These are phyloP conservation scores for Scolopax mira DNA, from an alignment of 2,113 vertebrate genomes.

Conservation along the genomic window DNA sequence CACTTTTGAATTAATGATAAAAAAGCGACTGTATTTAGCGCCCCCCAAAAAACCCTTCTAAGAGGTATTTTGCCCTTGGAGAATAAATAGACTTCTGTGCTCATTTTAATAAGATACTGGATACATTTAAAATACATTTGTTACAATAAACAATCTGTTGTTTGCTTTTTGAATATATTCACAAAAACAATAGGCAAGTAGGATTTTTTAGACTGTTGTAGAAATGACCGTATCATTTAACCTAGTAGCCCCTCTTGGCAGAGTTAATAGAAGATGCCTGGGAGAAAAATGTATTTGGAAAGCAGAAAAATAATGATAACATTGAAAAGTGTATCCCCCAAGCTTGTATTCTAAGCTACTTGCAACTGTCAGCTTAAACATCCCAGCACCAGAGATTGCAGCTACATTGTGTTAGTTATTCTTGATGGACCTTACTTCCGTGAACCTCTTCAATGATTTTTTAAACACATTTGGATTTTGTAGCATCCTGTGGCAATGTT, in stretches of 20 bases:
- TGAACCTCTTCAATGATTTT: neutral
- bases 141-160: neutral
- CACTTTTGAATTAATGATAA: conserved; percentile 18
- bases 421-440: neutral
- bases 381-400: neutral
- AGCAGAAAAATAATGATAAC: neutral
- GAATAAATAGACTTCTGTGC: neutral
- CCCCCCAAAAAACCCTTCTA: neutral
- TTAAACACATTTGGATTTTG: neutral
- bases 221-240: neutral
- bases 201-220: neutral
- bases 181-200: neutral
- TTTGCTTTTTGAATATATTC: neutral
- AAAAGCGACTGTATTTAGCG: neutral
- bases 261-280: neutral
- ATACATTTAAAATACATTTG: neutral
- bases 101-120: neutral
- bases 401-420: neutral
- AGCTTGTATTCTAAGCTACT: neutral
- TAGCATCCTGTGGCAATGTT: neutral
- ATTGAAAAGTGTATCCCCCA: neutral
- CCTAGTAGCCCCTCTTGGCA: neutral
- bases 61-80: neutral
- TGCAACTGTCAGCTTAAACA: neutral
- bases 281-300: neutral